These are phyloP conservation scores for Chesias legatella DNA, from an alignment of 2,888 invertebrate genomes.

Conservation along the genomic window DNA sequence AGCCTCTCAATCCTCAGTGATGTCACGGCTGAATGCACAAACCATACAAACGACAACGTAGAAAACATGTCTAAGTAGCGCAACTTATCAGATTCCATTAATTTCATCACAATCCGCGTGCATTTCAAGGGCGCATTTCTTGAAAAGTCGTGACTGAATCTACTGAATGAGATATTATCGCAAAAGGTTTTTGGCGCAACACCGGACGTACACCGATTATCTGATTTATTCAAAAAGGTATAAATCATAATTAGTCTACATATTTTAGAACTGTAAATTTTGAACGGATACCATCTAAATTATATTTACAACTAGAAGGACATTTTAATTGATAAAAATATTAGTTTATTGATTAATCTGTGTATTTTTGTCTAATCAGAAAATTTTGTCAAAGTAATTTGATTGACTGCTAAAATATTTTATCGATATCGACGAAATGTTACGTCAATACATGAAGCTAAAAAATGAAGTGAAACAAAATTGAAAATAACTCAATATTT, in stretches of 20 bases:
- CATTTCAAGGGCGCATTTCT: conserved; percentile 23
- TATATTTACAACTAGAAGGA: conserved; percentile 9
- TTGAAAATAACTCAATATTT: conserved; percentile 12
- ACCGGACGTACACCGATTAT: conserved; percentile 24
- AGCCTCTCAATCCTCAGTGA: conserved; percentile 5
- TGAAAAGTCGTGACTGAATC: conserved; percentile 12
- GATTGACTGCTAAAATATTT: conserved; percentile 1
- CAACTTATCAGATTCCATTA: background rate
- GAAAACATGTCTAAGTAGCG: conserved; percentile 11
- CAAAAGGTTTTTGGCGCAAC: conserved; percentile 13
- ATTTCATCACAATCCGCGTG: conserved; percentile 14
- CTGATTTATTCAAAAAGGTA: conserved; percentile 20
- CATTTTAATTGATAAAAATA: conserved; percentile 12
- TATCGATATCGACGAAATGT: conserved; percentile 10
- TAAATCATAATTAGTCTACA: conserved; percentile 11
- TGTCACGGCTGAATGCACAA: conserved; percentile 12
- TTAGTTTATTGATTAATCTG: background rate
- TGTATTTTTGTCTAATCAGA: conserved; percentile 5
- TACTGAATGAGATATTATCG: conserved; percentile 18
- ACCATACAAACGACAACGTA: conserved; percentile 7
- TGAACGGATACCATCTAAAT: conserved; percentile 12
- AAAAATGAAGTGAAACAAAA: conserved; percentile 10
- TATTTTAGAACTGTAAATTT: conserved; percentile 6
- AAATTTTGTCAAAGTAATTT: conserved; percentile 2
- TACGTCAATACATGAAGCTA: background rate